Base-by-base conservation (phyloP, 2,113 vertebrate genomes). In the Lampris megalopsis region DNA sequence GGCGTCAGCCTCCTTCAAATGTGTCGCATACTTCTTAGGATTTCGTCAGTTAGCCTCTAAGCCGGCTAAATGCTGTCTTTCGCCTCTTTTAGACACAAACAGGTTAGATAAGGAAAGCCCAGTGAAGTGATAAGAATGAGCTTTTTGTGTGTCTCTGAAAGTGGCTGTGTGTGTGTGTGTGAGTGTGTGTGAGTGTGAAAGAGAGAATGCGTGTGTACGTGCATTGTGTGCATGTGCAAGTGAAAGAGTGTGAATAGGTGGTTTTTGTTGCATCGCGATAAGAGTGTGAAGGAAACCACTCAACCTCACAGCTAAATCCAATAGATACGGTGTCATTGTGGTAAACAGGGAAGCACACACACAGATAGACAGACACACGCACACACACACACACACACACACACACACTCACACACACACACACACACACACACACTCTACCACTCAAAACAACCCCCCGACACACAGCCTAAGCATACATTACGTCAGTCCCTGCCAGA, bases 251-350 rank as follows among this genome's bases (percentile, higher is more conserved):
- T n/a, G n/a, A n/a, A n/a, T n/a, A n/a, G n/a, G n/a, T n/a, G n/a
- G 79, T 60, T 54, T 83, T 86, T 79, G 73, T 35, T 50, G 42
- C 40, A 9, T 35, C 47, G 75, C 82, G 89, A 91, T 92, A 91
- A 92, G 73, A 80, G 83, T 11, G 1, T 68, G 78, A 82, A 79
- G 72, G 79, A 86, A 88, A 86, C 66, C 88, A 89, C 79, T 90
- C 88, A 87, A 64, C 82, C 79, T 77, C 72, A 56, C 75, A 62
- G 81, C 77, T 69, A 82, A 89, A 89, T 89, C 86, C 85, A 77
- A 85, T 81, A 86, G 88, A 88, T 87, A 75, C 35, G 35, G 45
- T 71, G 78, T 82, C 76, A 86, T 75, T 79, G 75, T 80, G 69
- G 59, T 63, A 47, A 74, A 84, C 36, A 85, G 80, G 64, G 75